A percentile compares a stretch with the other conserved stretches of the same genome.
phyloP scores from a whole-genome alignment of 2,113 vertebrate genomes.

The Albula glossodonta region DNA sequence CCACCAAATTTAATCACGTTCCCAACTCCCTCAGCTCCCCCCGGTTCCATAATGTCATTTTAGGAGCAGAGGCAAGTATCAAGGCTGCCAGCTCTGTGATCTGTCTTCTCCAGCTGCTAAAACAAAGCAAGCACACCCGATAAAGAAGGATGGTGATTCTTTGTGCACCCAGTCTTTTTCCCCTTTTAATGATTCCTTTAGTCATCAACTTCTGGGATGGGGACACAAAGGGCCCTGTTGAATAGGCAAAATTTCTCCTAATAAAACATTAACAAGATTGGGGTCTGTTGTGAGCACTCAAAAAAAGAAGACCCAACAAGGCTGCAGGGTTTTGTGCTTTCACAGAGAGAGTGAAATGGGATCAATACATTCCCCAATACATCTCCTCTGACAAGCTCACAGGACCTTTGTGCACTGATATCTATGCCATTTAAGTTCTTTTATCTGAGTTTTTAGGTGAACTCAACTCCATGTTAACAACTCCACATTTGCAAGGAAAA shows the following conservation, averaged over 20 bases:
- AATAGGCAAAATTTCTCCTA: slow-evolving; percentile 60
- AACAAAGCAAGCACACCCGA: slow-evolving; percentile 25
- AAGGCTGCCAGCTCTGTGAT: slow-evolving; percentile 27
- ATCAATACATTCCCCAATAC: slow-evolving; percentile 46
- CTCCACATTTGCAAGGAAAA: slow-evolving; percentile 16
- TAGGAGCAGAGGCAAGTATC: background rate
- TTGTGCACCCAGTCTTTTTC: slow-evolving; percentile 30
- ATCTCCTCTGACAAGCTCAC: slow-evolving; percentile 44
- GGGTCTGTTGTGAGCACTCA: background rate
- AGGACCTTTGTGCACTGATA: slow-evolving; percentile 23
- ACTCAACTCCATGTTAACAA: background rate
- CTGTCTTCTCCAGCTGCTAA: slow-evolving; percentile 33
- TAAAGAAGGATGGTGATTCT: slow-evolving; percentile 38
- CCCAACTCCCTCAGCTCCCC: slow-evolving; percentile 8
- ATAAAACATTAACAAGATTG: slow-evolving; percentile 71
- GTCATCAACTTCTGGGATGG: slow-evolving; percentile 28
- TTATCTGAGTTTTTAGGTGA: background rate
- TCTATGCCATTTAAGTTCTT: background rate
- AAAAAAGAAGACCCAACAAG: background rate
- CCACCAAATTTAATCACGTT: slow-evolving; percentile 46
- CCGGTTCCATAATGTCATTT: slow-evolving; percentile 41
- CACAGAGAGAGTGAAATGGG: slow-evolving; percentile 37
- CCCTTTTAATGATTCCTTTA: background rate
- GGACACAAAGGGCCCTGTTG: slow-evolving; percentile 61
- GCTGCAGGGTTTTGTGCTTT: slow-evolving; percentile 25